Evolutionary conservation across 2,888 invertebrate genomes (phyloP), one percentile per base, ranked within the genome.

Genomic region (Apodemia hepburni): DNA sequence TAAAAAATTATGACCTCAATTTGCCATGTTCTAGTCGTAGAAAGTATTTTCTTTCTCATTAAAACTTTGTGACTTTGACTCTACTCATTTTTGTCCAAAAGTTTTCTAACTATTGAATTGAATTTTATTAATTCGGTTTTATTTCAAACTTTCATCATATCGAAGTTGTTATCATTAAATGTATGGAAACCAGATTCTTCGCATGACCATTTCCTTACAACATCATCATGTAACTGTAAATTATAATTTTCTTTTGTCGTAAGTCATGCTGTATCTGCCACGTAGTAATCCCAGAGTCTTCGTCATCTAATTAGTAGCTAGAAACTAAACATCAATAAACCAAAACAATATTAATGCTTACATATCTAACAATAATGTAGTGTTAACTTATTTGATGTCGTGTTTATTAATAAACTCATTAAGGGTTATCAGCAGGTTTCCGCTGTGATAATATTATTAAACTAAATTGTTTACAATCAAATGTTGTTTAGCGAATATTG

Each of bases 251-350:
- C 51, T 7, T 54, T 54, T 54, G 15, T 54, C 15, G 15, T 54
- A 29, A 54, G 27, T 54, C 54, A 54, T 54, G 54, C 54, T 54
- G 7, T 54, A 29, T n/a, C 27, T n/a, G 54, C 54, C 22, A 54
- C 4, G 54, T 54, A 54, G 54, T 22, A 15, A 27, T 29, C 15
- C 54, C 45, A 6, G 17, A 35, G 59, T 63, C 59, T 63, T 61
- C 64, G 59, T 64, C 64, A 64, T 64, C 61, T 29, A 57, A 42
- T 22, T 51, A 54, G 22, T 54, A 27, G 12, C 54, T 54, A 54
- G 29, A 27, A 54, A 2, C 2, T 45, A 8, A 45, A n/a, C 45
- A 45, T n/a, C 6, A 17, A 45, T n/a, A n/a, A 45, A 15, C 45
- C 1, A 17, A 45, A 45, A 45, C 45, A 17, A 45, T 15, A 45